These are phyloP conservation scores for Oreochromis aureus DNA, from an alignment of 2,113 vertebrate species.

Conservation along the genomic window DNA sequence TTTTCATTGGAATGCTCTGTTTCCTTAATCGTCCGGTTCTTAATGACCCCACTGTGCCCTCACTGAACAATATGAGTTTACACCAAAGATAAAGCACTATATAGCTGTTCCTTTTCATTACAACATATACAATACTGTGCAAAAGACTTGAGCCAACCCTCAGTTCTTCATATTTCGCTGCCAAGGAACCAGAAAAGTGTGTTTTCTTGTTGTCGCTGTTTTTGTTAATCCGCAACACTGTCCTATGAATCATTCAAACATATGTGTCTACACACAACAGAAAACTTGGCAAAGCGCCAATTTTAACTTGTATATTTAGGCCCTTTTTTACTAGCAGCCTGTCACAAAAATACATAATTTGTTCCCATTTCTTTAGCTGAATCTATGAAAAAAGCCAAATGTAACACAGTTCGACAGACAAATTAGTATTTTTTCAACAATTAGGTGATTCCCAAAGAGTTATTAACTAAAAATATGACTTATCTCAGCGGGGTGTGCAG, in stretches of 20 bases:
- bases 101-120: background rate
- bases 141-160: background rate
- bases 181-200: background rate
- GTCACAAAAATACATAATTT: background rate
- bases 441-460: background rate
- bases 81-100: background rate
- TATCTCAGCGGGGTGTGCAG: background rate
- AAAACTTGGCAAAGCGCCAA: background rate
- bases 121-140: background rate
- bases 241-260: background rate
- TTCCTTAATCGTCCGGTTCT: constrained; percentile 39
- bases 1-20: constrained; percentile 33
- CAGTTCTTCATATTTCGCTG: background rate
- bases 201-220: background rate
- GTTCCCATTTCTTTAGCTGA: background rate
- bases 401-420: background rate
- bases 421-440: fast-evolving
- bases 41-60: background rate
- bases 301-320: background rate
- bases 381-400: background rate
- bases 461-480: background rate
- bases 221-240: background rate
- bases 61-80: background rate
- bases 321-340: background rate
- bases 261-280: background rate